Base-by-base conservation (phyloP, 2,888 invertebrate species). In the Dicycla oo region DNA sequence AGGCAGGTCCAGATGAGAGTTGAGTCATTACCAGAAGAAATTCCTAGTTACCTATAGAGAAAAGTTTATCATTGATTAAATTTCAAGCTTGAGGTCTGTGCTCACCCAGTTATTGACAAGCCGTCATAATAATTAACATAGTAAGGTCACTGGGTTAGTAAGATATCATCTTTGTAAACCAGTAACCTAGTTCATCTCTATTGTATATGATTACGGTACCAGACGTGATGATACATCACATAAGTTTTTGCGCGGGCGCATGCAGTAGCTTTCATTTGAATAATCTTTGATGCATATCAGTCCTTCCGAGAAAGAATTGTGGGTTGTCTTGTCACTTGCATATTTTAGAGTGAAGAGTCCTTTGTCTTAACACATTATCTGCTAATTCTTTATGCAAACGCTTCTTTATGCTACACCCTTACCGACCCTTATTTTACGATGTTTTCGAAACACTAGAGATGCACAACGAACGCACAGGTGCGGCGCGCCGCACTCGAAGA, bases 271-370 rank as follows among this genome's bases (percentile, higher is more conserved):
- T 26, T 47, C 45, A 74, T 75, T 75, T 75, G 45, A 81, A 75
- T 75, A 80, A 73, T 74, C 47, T 49, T n/a, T 3, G 75, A 80
- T 75, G 65, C 45, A 26, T 81, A 80, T 80, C 81, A 6, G 49
- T 11, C 64, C 30, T 80, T 75, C 81, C 7, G 30, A 53, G 81
- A 81, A 75, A 62, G 8, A 51, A 3, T 40, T 45, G 45, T 75
- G 57, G 30, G 63, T 45, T 51, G 38, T 15, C 1, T 47, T 73
- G 49, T 30, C 11, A 23, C 3, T 15, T 34, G n/a, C 53, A 80
- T 75, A 51, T 30, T 75, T 61, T 20, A 0, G 3, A 49, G 2
- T 43, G n/a, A 69, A 40, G 20, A 56, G 11, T 45, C 11, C 8
- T 70, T 78, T 26, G 70, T 38, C 1, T 56, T n/a, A n/a, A n/a